phyloP scores from a whole-genome alignment of 2,113 vertebrate species.

The Turdus rufiventris region DNA sequence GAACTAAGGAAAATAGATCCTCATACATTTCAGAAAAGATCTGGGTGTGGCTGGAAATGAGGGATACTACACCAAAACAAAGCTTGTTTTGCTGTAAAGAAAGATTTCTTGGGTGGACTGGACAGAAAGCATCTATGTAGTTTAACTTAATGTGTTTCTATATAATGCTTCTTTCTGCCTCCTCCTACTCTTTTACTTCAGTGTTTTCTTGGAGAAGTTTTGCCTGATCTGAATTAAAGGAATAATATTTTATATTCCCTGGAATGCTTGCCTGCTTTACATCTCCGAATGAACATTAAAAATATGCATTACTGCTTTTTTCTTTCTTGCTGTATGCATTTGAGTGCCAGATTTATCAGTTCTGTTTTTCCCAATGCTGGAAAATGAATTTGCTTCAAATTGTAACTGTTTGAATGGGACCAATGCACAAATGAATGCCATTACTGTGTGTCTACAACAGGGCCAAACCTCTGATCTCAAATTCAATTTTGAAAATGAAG shows the following conservation, averaged over 20 bases:
- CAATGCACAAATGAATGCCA: slow-evolving; percentile 30
- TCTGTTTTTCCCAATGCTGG: slow-evolving; percentile 4
- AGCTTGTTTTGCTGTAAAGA: neutral
- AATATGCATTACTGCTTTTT: neutral
- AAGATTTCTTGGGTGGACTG: neutral
- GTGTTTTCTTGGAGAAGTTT: neutral
- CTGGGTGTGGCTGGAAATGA: neutral
- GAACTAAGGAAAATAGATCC: neutral
- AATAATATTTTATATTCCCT: slow-evolving; percentile 14
- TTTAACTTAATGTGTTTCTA: neutral
- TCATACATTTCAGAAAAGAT: neutral
- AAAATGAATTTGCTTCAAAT: slow-evolving; percentile 40
- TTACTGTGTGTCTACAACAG: neutral
- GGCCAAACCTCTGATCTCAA: slow-evolving; percentile 50
- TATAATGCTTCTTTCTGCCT: neutral
- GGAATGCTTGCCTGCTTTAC: slow-evolving; percentile 18
- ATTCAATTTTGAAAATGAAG: slow-evolving; percentile 14
- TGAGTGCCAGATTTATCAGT: slow-evolving; percentile 36
- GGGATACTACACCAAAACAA: neutral
- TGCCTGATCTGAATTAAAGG: slow-evolving; percentile 16
- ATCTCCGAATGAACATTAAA: slow-evolving; percentile 18
- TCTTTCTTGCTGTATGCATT: neutral
- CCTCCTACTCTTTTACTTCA: neutral
- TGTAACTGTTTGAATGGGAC: slow-evolving; percentile 18
- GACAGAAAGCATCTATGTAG: neutral